phyloP scores from a whole-genome alignment of 2,888 invertebrate species.

The Idaea dimidiata region DNA sequence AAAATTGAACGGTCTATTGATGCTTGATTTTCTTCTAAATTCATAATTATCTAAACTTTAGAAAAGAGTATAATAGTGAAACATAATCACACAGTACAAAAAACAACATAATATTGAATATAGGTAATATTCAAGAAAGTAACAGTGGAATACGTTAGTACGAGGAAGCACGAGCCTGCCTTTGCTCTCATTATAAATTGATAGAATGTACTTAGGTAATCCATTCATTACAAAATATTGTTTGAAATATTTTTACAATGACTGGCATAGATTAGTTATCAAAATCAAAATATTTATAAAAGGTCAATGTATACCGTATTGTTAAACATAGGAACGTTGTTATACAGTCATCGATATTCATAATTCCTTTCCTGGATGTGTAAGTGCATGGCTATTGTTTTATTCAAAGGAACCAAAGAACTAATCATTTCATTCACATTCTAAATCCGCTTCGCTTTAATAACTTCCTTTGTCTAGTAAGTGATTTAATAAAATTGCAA shows the following conservation, averaged over 20 bases:
- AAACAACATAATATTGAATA: too few relatives aligned
- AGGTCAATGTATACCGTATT: not conserved
- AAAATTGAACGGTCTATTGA: not conserved
- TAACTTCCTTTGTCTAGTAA: slow-evolving; percentile 27
- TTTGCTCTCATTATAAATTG: too few relatives aligned
- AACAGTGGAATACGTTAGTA: too few relatives aligned
- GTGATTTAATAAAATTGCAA: slow-evolving; percentile 14
- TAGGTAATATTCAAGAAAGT: too few relatives aligned
- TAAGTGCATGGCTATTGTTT: slow-evolving; percentile 16
- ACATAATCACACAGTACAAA: too few relatives aligned
- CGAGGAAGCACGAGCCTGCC: too few relatives aligned
- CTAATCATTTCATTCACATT: slow-evolving; percentile 30
- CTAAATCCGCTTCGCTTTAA: slow-evolving; percentile 18
- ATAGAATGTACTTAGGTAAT: too few relatives aligned
- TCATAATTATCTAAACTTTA: too few relatives aligned
- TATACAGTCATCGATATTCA: slow-evolving; percentile 27
- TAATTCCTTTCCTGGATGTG: slow-evolving; percentile 23
- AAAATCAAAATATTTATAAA: slow-evolving; percentile 4
- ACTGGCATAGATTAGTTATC: not conserved
- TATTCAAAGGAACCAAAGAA: slow-evolving; percentile 27
- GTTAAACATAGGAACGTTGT: not conserved
- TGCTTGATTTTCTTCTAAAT: not conserved
- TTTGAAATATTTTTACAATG: not conserved
- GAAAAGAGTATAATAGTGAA: too few relatives aligned
- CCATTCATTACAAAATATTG: not conserved